phyloP scores from a whole-genome alignment of 2,797 vertebrate genomes.

The Sebastiscus albofasciatus region DNA sequence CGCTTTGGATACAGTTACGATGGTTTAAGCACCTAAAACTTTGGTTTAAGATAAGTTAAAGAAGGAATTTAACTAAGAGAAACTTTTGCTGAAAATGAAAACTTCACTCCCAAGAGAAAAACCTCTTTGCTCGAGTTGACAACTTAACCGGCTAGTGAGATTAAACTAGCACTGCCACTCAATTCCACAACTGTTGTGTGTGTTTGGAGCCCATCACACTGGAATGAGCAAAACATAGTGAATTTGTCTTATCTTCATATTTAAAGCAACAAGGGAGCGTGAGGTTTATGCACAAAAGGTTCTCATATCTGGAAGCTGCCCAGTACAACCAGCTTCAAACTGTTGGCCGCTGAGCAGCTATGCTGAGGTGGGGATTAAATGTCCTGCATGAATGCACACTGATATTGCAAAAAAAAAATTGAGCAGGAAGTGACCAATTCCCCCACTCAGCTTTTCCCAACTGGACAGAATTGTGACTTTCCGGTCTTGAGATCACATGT shows the following conservation, averaged over 20 bases:
- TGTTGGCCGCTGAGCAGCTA: constrained; percentile 38
- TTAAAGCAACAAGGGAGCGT: constrained; percentile 20
- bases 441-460: constrained; percentile 35
- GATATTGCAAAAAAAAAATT: constrained; percentile 45
- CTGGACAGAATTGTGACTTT: constrained; percentile 25
- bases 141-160: background rate
- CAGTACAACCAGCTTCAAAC: constrained; percentile 33
- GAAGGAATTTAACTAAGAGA: background rate
- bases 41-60: background rate
- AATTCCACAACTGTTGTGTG: background rate
- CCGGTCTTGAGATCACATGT: background rate
- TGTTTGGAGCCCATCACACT: background rate
- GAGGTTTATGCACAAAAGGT: constrained; percentile 33
- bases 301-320: constrained; percentile 35
- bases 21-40: background rate
- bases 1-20: background rate
- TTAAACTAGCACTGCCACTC: background rate
- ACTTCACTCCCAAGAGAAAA: background rate
- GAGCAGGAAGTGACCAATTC: constrained; percentile 47
- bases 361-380: constrained; percentile 61
- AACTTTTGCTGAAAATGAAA: background rate
- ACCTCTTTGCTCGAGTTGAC: background rate
- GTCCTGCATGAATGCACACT: constrained; percentile 66
- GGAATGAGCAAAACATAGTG: background rate
- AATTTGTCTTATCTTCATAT: constrained; percentile 28